These are phyloP conservation scores for Bursaphelenchus mucronatus DNA, from an alignment of 1,140 invertebrate genomes.

Conservation along the genomic window DNA sequence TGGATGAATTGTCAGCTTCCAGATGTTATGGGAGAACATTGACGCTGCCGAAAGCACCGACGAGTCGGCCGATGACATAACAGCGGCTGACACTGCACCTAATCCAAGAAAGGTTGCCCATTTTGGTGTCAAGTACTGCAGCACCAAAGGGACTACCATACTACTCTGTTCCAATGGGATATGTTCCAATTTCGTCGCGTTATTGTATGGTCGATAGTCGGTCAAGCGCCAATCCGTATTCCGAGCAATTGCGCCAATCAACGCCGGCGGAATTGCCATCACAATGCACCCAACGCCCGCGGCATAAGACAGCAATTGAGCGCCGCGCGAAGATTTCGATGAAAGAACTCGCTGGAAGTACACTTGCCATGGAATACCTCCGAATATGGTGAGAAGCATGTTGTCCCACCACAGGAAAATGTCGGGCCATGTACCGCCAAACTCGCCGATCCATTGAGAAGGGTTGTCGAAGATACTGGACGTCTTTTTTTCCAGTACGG, in stretches of 20 bases:
- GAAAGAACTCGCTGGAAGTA: slow-evolving; percentile 95
- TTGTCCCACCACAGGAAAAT: slow-evolving; percentile 83
- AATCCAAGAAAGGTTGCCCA: slow-evolving; percentile 91
- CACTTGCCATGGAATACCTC: slow-evolving; percentile 97
- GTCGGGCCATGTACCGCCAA: slow-evolving; percentile 68
- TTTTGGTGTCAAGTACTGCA: slow-evolving; percentile 84
- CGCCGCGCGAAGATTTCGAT: slow-evolving; percentile 82
- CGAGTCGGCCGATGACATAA: slow-evolving; percentile 93
- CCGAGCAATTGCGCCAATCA: slow-evolving; percentile 94
- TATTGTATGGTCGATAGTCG: slow-evolving; percentile 51
- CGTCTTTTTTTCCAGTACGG: slow-evolving; percentile 79
- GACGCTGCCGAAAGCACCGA: slow-evolving; percentile 90
- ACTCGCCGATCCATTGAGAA: slow-evolving; percentile 76
- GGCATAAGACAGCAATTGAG: slow-evolving; percentile 89
- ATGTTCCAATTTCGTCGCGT: slow-evolving; percentile 46
- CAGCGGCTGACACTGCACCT: slow-evolving; percentile 90
- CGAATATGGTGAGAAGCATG: slow-evolving; percentile 83
- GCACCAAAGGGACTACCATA: slow-evolving; percentile 89
- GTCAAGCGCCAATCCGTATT: slow-evolving; percentile 67
- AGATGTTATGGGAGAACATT: slow-evolving; percentile 96
- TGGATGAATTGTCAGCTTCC: slow-evolving; percentile 89
- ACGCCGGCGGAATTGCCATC: slow-evolving; percentile 82
- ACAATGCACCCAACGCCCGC: slow-evolving; percentile 87
- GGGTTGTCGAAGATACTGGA: slow-evolving; percentile 52
- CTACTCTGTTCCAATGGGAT: slow-evolving; percentile 69